These are phyloP conservation scores for Crocallis elinguaria DNA, from an alignment of 2,888 invertebrate genomes.

Conservation along the genomic window DNA sequence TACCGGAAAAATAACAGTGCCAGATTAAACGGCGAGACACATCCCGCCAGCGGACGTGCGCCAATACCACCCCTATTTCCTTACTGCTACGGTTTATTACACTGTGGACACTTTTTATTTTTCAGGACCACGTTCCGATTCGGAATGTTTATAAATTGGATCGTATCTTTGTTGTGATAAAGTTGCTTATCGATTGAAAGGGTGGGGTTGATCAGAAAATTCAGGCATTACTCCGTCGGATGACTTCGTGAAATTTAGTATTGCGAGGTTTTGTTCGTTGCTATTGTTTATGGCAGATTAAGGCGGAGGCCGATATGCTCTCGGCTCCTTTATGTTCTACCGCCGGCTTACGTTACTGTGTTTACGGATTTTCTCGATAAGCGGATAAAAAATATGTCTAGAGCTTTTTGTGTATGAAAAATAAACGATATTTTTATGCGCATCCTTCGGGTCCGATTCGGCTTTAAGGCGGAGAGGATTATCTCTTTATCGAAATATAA, in stretches of 20 bases:
- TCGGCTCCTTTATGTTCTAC: constrained; percentile 55
- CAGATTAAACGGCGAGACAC: constrained; percentile 64
- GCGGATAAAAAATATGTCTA: constrained; percentile 65
- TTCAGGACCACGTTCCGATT: constrained; percentile 6
- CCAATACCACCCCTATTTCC: constrained; percentile 33
- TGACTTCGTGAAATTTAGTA: constrained; percentile 70
- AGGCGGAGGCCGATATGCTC: constrained; percentile 61
- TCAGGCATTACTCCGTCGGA: constrained; percentile 65
- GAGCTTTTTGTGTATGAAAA: constrained; percentile 56
- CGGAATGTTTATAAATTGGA: constrained; percentile 13
- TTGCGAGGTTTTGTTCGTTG: constrained; percentile 63
- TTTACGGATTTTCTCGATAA: constrained; percentile 59
- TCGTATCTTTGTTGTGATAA: constrained; percentile 21
- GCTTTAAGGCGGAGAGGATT: constrained; percentile 40
- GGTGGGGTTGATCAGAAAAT: constrained; percentile 53
- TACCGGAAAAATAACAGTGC: constrained; percentile 73
- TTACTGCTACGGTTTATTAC: constrained; percentile 31
- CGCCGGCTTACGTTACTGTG: constrained; percentile 52
- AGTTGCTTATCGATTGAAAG: constrained; percentile 17
- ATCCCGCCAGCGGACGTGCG: constrained; percentile 33
- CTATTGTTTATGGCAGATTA: constrained; percentile 74
- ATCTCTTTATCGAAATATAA: constrained; percentile 54
- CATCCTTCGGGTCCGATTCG: constrained; percentile 33
- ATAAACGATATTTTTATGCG: constrained; percentile 52
- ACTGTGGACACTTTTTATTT: constrained; percentile 30